Conservation (phyloP, 2,888 invertebrate genomes). For the Platynereis dumerilii region DNA sequence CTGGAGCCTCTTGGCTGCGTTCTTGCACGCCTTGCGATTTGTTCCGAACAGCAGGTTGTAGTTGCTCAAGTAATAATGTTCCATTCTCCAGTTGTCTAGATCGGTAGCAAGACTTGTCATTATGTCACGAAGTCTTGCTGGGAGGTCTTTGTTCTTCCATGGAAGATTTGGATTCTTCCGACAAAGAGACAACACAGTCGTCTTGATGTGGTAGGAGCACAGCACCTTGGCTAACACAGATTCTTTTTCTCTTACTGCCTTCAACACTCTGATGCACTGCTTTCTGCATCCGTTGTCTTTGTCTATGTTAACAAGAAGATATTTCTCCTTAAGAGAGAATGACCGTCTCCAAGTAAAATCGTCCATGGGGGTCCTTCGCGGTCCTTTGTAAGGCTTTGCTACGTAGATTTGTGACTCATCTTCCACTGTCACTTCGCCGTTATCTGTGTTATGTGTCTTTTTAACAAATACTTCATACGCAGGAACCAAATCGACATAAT, state of each 20-base stretch:
- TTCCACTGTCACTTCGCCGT: not conserved
- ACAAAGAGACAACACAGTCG: not conserved
- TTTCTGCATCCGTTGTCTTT: conserved; percentile 6
- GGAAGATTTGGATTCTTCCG: too few species aligned
- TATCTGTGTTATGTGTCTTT: too few species aligned
- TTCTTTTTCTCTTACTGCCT: not conserved
- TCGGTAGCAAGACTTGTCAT: too few species aligned
- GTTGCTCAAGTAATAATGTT: too few species aligned
- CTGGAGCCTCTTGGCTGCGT: too few species aligned
- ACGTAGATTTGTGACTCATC: conserved; percentile 3
- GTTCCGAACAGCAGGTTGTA: too few species aligned
- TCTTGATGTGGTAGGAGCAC: not conserved
- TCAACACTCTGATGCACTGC: not conserved
- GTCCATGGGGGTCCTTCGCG: not conserved
- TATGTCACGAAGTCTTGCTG: too few species aligned
- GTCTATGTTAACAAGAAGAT: not conserved
- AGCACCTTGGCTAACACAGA: not conserved
- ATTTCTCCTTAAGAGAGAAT: not conserved
- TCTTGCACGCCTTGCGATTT: too few species aligned
- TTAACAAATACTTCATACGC: conserved; percentile 4
- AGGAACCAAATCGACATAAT: conserved; percentile 2
- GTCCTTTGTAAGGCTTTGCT: not conserved
- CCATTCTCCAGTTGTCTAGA: too few species aligned
- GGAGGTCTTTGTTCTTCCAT: too few species aligned
- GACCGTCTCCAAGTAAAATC: not conserved